A percentile compares a stretch with the other conserved stretches of the same genome.
Conservation (phyloP, 1,140 invertebrate genomes). For the Halyomorpha halys region DNA sequence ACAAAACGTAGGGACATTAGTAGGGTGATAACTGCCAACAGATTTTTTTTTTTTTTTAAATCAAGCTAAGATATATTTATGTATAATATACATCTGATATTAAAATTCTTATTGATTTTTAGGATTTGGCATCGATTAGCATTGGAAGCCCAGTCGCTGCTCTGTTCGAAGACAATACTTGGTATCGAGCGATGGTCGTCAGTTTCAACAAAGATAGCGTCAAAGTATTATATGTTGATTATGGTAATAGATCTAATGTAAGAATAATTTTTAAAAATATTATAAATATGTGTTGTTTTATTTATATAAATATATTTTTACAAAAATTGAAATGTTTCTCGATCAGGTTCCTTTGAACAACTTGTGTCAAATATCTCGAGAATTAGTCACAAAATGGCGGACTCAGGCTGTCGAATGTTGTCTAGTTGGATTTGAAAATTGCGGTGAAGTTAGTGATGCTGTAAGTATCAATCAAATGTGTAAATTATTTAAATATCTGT, state of each 20-base stretch:
- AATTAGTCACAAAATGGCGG: slow-evolving; percentile 49
- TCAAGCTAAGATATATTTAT: too few relatives aligned
- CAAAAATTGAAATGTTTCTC: background rate
- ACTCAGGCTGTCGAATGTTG: slow-evolving; percentile 67
- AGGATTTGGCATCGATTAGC: background rate
- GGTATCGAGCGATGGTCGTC: slow-evolving; percentile 45
- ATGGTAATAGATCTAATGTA: slow-evolving; percentile 57
- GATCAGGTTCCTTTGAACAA: slow-evolving; percentile 39
- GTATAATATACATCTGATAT: too few relatives aligned
- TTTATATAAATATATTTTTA: background rate
- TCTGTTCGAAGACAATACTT: slow-evolving; percentile 55
- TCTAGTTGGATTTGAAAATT: slow-evolving; percentile 41
- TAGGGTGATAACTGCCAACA: too few relatives aligned
- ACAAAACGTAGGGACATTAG: too few relatives aligned
- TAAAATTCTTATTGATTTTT: too few relatives aligned
- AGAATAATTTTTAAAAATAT: slow-evolving; percentile 14
- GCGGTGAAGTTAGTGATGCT: background rate
- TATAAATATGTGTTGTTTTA: background rate
- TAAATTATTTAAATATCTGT: too few relatives aligned
- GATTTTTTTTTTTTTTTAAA: too few relatives aligned
- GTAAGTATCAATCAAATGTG: background rate
- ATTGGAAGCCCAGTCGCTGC: slow-evolving; percentile 17
- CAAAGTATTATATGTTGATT: slow-evolving; percentile 60
- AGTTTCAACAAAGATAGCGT: slow-evolving; percentile 36
- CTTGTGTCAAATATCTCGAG: slow-evolving; percentile 50